Percentiles rank a stretch among this genome's conserved stretches.
Evolutionary conservation across 2,113 vertebrate genomes (phyloP).

Genomic region (Sminthopsis crassicaudata): DNA sequence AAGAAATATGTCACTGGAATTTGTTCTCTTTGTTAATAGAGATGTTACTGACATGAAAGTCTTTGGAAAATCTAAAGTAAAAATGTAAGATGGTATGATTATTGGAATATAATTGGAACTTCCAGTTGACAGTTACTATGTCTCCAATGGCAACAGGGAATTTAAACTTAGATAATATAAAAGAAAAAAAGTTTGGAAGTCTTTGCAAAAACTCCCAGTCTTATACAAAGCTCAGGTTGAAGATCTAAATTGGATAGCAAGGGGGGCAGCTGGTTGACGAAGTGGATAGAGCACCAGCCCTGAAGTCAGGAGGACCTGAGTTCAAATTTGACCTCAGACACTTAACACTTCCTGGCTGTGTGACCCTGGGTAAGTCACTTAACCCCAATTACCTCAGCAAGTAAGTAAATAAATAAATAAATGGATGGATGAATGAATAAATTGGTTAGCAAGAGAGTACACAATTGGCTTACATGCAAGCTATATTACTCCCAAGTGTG

Average conservation of each 20-base stretch:
- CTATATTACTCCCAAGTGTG: not conserved
- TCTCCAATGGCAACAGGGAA: not conserved
- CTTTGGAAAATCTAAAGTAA: not conserved
- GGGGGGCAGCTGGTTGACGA: not conserved
- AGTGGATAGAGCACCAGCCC: no score
- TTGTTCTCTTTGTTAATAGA: not conserved
- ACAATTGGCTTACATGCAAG: not conserved
- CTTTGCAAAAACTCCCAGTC: not conserved
- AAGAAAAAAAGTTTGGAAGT: not conserved
- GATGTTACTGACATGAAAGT: not conserved
- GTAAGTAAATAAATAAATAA: no score
- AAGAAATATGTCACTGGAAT: not conserved
- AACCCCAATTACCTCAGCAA: no score
- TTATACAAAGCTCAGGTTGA: not conserved
- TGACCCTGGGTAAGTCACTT: no score
- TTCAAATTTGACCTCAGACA: no score
- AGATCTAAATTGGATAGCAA: not conserved
- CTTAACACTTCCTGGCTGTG: no score
- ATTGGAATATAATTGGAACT: not conserved
- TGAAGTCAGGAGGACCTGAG: no score
- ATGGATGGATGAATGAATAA: not conserved
- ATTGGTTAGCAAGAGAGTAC: not conserved
- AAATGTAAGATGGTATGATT: not conserved
- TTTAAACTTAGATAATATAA: not conserved
- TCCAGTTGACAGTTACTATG: not conserved